A percentile compares a stretch with the other conserved stretches of the same genome.
These are phyloP conservation scores for Ophraella communa DNA, from an alignment of 2,888 invertebrate species.

Conservation along the genomic window DNA sequence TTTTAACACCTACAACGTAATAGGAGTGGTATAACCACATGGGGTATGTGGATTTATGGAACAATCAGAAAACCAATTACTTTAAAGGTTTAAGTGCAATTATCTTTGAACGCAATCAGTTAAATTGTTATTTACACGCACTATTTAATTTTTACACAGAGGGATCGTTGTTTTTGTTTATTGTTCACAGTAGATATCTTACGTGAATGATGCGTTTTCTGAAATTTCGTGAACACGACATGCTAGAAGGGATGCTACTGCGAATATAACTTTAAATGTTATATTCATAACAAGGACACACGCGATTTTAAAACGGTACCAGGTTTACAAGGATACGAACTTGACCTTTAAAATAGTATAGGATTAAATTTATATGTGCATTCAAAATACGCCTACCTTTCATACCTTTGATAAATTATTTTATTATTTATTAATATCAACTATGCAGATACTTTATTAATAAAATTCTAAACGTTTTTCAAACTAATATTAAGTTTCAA, in stretches of 20 bases:
- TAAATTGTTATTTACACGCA: constrained; percentile 15
- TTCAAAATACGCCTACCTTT: no score
- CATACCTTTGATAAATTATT: no score
- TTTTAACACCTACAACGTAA: background rate
- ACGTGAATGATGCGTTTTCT: constrained; percentile 1
- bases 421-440: no score
- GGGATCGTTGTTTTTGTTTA: background rate
- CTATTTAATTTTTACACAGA: background rate
- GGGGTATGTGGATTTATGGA: constrained; percentile 7
- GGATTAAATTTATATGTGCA: background rate
- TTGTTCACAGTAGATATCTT: background rate
- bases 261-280: constrained; percentile 8
- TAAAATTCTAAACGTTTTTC: no score
- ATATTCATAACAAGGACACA: constrained; percentile 48
- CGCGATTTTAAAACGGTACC: constrained; percentile 53
- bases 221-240: background rate
- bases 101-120: constrained; percentile 10
- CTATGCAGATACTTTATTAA: no score
- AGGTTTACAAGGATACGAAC: constrained; percentile 51
- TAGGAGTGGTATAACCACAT: constrained; percentile 5
- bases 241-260: constrained; percentile 6
- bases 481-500: no score
- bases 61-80: constrained; percentile 19
- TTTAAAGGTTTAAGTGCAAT: constrained; percentile 7
- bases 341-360: constrained; percentile 48